Percentiles rank a stretch among this genome's conserved stretches.
phyloP scores from a whole-genome alignment of 2,888 invertebrate species.

The Poecilus cupreus region DNA sequence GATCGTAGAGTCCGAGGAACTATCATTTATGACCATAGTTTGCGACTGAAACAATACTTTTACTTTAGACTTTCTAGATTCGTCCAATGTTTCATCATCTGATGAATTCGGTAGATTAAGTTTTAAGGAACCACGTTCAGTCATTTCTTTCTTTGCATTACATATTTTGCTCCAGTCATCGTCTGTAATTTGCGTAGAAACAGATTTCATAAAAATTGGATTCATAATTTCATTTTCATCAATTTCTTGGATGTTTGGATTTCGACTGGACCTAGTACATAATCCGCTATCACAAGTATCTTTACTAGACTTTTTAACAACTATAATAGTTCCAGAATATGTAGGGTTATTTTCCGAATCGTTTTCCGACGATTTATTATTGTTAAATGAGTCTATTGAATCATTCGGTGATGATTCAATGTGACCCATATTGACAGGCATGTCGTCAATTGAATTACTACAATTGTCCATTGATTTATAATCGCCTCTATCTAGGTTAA shows the following conservation, averaged over 20 bases:
- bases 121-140: neutral
- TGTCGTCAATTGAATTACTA: neutral
- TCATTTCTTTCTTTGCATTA: neutral
- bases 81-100: neutral
- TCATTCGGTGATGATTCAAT: neutral
- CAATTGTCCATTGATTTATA: neutral
- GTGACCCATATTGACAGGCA: neutral
- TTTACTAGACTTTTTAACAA: neutral
- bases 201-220: neutral
- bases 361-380: neutral
- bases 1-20: neutral
- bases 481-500: slow-evolving; percentile 11
- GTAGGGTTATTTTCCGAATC: neutral
- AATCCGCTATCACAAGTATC: neutral
- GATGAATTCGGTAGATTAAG: neutral
- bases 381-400: neutral
- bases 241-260: neutral
- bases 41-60: neutral
- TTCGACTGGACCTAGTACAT: neutral
- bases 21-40: neutral
- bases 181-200: slow-evolving; percentile 1
- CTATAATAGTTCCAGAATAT: neutral
- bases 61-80: neutral
- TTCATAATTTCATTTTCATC: neutral
- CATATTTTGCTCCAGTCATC: neutral